Evolutionary conservation across 2,888 invertebrate species (phyloP).

Genomic region (Dasypolia templi): DNA sequence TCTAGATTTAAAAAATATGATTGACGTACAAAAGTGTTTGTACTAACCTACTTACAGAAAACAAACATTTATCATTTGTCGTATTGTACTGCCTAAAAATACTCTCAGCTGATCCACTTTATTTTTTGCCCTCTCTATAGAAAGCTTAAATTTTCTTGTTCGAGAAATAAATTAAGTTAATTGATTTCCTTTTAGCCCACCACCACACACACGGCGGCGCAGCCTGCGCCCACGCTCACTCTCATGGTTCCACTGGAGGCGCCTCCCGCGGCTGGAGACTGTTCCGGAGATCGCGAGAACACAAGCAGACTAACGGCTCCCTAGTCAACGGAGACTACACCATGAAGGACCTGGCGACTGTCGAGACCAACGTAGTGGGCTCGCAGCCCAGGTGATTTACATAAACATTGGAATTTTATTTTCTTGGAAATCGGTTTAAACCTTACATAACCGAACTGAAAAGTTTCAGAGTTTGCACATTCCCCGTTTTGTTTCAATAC

Average conservation of each 20-base stretch:
- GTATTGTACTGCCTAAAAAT: too few relatives aligned
- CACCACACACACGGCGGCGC: slow-evolving; percentile 87
- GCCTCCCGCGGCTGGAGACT: slow-evolving; percentile 68
- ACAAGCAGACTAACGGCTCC: slow-evolving; percentile 77
- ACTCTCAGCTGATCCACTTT: too few relatives aligned
- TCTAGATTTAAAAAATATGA: too few relatives aligned
- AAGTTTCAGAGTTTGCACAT: neutral
- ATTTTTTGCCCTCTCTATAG: too few relatives aligned
- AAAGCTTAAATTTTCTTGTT: too few relatives aligned
- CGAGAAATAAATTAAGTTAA: neutral
- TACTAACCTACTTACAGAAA: too few relatives aligned
- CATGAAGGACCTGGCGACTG: slow-evolving; percentile 79
- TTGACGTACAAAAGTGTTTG: too few relatives aligned
- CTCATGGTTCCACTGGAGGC: slow-evolving; percentile 83
- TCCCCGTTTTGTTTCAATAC: neutral
- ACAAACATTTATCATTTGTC: too few relatives aligned
- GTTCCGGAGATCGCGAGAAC: slow-evolving; percentile 75
- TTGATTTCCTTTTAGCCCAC: slow-evolving; percentile 76
- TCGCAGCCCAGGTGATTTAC: slow-evolving; percentile 73
- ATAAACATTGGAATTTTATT: neutral
- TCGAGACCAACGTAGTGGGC: slow-evolving; percentile 75
- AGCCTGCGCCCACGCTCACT: slow-evolving; percentile 78
- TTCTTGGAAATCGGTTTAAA: neutral
- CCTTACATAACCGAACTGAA: neutral
- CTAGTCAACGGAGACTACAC: slow-evolving; percentile 85